Evolutionary conservation across 2,888 invertebrate genomes (phyloP).

Genomic region (Drosophila tanythrix): DNA sequence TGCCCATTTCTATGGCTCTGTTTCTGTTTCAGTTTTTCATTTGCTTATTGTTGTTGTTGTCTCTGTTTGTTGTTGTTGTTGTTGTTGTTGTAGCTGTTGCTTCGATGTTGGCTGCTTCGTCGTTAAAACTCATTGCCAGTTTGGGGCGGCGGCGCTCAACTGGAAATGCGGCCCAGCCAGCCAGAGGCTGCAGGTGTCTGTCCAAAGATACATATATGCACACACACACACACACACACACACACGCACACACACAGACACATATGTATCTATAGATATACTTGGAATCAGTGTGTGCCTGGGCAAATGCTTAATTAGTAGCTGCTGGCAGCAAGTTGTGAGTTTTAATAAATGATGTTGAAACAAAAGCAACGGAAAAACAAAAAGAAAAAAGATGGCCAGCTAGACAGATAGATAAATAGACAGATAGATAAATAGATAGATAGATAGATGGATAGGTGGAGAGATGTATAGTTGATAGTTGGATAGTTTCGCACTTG

Average conservation of each 20-base stretch:
- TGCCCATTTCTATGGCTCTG: slow-evolving; percentile 48
- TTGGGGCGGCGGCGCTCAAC: slow-evolving; percentile 73
- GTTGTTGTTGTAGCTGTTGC: slow-evolving; percentile 23
- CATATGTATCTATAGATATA: slow-evolving; percentile 17
- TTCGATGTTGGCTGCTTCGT: slow-evolving; percentile 25
- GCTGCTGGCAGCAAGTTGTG: slow-evolving; percentile 57
- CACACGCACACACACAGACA: slow-evolving; percentile 3
- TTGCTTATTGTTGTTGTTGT: slow-evolving; percentile 15
- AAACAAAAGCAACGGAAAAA: slow-evolving; percentile 1
- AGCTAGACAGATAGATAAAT: background rate
- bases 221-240: background rate
- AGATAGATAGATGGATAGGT: background rate
- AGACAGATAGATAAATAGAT: background rate
- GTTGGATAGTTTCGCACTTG: background rate
- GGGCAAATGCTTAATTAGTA: slow-evolving; percentile 68
- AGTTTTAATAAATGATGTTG: slow-evolving; percentile 60
- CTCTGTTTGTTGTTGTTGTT: background rate
- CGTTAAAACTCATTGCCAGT: slow-evolving; percentile 67
- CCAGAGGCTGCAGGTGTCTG: slow-evolving; percentile 71
- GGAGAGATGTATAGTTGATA: background rate
- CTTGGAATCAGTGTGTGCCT: slow-evolving; percentile 12
- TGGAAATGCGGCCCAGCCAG: slow-evolving; percentile 72
- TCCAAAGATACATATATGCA: slow-evolving; percentile 26
- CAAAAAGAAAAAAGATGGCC: background rate
- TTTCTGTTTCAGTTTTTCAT: slow-evolving; percentile 20